Evolutionary conservation across 2,113 vertebrate genomes (phyloP), one percentile per base, ranked within the genome.

Genomic region (Tachuris rubrigastra): DNA sequence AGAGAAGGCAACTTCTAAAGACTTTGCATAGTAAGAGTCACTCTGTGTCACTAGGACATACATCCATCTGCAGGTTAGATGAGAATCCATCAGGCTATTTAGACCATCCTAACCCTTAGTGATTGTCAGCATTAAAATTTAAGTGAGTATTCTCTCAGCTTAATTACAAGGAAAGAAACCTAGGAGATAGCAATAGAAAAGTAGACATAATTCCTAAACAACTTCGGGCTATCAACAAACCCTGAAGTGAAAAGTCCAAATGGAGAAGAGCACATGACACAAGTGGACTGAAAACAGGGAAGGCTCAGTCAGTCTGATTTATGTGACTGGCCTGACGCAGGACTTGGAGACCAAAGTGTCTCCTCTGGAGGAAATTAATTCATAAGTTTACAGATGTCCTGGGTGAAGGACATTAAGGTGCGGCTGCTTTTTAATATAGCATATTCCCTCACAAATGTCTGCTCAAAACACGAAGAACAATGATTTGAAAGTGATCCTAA

Each of bases 161-260:
- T 97, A 96, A 97, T 95, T 89, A 97, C 85, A 95, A 84, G 93
- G 89, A 85, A 76, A 92, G 81, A 89, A 92, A 87, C 58, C 33
- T 5, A 59, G 73, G 41, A 93, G 86, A 80, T 39, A 50, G 69
- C 59, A 94, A 75, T 19, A 78, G 72, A 60, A 91, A 95, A 94
- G 87, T 6, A 96, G 77, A 72, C 41, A 12, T 37, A 76, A 87
- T 33, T 93, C 69, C 87, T 81, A 85, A 95, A 91, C 87, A 85
- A 76, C 95, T 93, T 60, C 2, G 1, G 87, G 89, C 91, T 67
- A 81, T 60, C 93, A 81, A 87, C 69, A 92, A 92, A 81, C 76
- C 89, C 87, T 72, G 21, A 71, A 95, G 65, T 81, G 88, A 50
- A 71, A 74, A 72, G 83, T 72, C 76, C 91, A 93, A 95, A 92